Evolutionary conservation across 2,888 invertebrate genomes (phyloP).

Genomic region (Pristionchus japonicus): DNA sequence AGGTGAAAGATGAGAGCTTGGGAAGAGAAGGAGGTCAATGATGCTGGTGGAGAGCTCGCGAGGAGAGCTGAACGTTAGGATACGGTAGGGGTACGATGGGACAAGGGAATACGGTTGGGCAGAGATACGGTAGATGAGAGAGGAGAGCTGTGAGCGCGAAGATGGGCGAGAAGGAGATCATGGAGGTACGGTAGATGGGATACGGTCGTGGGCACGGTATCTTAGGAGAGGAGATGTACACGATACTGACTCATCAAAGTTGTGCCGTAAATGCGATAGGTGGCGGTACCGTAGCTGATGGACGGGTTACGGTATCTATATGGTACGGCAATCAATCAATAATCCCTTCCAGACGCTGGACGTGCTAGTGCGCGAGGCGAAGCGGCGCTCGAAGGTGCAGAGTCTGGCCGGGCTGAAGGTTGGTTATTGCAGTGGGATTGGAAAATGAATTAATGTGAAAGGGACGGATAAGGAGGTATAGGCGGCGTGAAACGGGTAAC

Average conservation of each 20-base stretch:
- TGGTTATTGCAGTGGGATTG: not conserved
- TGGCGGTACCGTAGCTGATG: not conserved
- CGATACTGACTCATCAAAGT: too few species aligned
- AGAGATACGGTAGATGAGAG: not conserved
- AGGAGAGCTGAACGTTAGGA: not conserved
- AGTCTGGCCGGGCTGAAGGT: constrained; percentile 28
- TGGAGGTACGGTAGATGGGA: not conserved
- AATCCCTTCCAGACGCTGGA: constrained; percentile 17
- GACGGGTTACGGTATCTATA: not conserved
- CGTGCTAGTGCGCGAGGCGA: constrained; percentile 26
- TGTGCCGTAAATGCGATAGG: too few species aligned
- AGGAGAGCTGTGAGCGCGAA: not conserved
- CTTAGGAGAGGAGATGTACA: too few species aligned
- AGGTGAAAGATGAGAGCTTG: not conserved
- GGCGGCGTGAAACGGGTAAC: not conserved
- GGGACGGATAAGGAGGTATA: not conserved
- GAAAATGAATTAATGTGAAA: not conserved
- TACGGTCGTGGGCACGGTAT: not conserved
- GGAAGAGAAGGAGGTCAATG: not conserved
- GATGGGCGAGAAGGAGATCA: not conserved
- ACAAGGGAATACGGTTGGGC: too few species aligned
- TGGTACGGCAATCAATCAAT: not conserved
- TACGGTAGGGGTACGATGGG: not conserved
- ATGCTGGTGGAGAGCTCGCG: not conserved
- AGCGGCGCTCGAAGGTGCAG: not conserved